These are phyloP conservation scores for Cygnus atratus DNA, from an alignment of 2,113 vertebrate genomes.

Conservation along the genomic window DNA sequence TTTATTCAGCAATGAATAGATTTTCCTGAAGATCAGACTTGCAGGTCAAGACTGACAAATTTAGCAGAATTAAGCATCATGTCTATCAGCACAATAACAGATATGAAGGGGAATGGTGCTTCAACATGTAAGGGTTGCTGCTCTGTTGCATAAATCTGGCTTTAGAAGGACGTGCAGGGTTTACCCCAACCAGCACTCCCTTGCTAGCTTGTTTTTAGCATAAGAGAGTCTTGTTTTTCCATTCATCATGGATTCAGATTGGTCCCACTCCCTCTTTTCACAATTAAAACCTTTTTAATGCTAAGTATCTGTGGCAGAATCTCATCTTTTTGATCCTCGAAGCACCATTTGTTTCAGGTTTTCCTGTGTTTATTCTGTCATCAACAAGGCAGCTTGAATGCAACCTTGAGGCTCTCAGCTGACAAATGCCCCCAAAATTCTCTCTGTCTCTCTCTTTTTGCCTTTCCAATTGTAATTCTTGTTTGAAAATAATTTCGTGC, in stretches of 20 bases:
- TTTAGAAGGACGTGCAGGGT: neutral
- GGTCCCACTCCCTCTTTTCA: neutral
- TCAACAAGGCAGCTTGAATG: neutral
- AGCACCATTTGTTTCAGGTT: constrained; percentile 19
- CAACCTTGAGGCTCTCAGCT: constrained; percentile 17
- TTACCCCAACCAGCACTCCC: rapidly evolving
- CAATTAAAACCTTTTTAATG: neutral
- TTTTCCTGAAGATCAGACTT: constrained; percentile 45
- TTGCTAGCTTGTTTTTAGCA: neutral
- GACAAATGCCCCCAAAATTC: constrained; percentile 36
- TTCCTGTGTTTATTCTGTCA: constrained; percentile 4
- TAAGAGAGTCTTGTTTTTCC: neutral
- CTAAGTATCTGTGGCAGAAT: neutral
- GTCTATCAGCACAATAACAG: neutral
- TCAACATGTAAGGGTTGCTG: neutral
- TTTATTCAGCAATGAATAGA: constrained; percentile 65
- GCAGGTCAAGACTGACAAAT: constrained; percentile 59
- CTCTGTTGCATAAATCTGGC: neutral
- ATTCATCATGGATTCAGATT: neutral
- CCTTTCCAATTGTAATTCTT: constrained; percentile 51
- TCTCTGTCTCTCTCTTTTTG: constrained; percentile 12
- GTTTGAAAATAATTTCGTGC: constrained; percentile 62
- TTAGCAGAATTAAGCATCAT: constrained; percentile 14
- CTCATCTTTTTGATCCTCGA: neutral
- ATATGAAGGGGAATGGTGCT: neutral